Evolutionary conservation across 2,888 invertebrate species (phyloP), one percentile per base, ranked within the genome.

Genomic region (Taphrorychus bicolor): DNA sequence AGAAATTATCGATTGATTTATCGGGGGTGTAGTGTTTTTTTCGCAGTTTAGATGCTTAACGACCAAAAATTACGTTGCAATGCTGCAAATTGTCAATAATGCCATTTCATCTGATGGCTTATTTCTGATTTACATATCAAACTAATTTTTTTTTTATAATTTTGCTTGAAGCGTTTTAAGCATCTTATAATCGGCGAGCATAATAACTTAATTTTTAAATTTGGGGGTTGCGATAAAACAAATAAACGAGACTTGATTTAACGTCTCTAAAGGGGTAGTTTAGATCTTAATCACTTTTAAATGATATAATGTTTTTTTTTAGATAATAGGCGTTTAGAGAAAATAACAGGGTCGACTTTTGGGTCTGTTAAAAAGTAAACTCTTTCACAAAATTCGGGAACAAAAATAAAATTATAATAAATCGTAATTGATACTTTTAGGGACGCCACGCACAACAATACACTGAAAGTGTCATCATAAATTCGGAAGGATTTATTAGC

Each of bases 1-100:
- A 60, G 61, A 61, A 61, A 66, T 66, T 66, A 66, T 66, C 61
- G 66, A 66, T 61, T 66, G 66, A 66, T 66, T 66, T 66, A 66
- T 66, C 51, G 66, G 42, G 57, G 66, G 53, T 59, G 65, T 51
- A 58, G 7, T 54, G 48, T 9, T 32, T 32, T 32, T 32, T 32
- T 11, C 32, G 32, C 32, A 32, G 32, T 32, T 32, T 32, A n/a
- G n/a, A n/a, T 32, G 32, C 32, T 32, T 32, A 32, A 32, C 32
- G 3, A 32, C 32, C 32, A 9, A 11, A 7, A 7, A 32, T 32
- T 11, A 32, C n/a, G n/a, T n/a, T n/a, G n/a, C n/a, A n/a, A n/a
- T n/a, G n/a, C n/a, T n/a, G n/a, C n/a, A n/a, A n/a, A n/a, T n/a
- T n/a, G n/a, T n/a, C n/a, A n/a, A n/a, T n/a, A n/a, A n/a, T n/a